Evolutionary conservation across 2,888 invertebrate genomes (phyloP).

Genomic region (Troglohyphantes excavatus): DNA sequence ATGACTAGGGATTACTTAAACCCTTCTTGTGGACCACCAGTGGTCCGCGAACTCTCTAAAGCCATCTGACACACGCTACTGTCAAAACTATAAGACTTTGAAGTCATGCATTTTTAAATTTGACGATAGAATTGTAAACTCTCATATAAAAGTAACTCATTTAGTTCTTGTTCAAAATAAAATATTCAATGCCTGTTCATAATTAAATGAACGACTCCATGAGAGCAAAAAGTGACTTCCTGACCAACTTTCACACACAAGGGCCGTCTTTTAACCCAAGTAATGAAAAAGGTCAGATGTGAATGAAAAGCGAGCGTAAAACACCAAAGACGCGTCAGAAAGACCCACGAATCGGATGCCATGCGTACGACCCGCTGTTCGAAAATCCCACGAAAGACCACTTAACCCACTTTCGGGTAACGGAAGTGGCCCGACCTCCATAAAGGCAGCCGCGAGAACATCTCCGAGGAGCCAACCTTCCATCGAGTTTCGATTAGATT

Average conservation of each 20-base stretch:
- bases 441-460: neutral
- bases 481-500: neutral
- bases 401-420: slow-evolving; percentile 49
- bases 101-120: no score
- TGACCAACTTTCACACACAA: slow-evolving; percentile 59
- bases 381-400: slow-evolving; percentile 44
- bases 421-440: slow-evolving; percentile 43
- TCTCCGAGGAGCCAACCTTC: neutral
- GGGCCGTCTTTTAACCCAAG: neutral
- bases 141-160: no score
- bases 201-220: no score
- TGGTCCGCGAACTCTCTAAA: no score
- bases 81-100: no score
- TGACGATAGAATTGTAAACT: no score
- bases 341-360: slow-evolving; percentile 12
- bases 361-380: slow-evolving; percentile 7
- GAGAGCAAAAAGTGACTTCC: neutral
- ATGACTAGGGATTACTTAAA: no score
- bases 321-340: slow-evolving; percentile 19
- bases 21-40: no score
- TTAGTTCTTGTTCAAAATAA: no score
- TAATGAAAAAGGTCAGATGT: slow-evolving; percentile 36
- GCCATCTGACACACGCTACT: no score
- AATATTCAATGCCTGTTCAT: no score
- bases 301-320: slow-evolving; percentile 46